Evolutionary conservation across 2,888 invertebrate species (phyloP).

Genomic region (Drosophila neotestacea): DNA sequence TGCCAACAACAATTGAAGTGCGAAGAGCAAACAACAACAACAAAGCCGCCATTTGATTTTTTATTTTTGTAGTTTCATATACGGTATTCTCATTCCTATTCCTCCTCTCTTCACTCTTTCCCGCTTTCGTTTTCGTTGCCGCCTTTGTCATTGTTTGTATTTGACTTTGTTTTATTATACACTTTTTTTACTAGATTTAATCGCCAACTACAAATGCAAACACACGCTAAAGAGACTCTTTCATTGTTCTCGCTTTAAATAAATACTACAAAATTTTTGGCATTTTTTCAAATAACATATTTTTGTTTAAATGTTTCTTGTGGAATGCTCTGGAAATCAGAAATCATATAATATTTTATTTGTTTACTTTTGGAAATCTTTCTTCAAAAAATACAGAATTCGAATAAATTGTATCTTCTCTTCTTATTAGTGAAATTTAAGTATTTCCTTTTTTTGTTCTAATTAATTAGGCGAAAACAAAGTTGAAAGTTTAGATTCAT

Average conservation of each 20-base stretch:
- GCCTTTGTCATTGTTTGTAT: conserved; percentile 30
- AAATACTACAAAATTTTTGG: conserved; percentile 6
- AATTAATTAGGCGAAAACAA: neutral
- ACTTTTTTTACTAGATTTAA: conserved; percentile 31
- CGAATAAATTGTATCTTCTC: neutral
- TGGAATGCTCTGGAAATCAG: conserved; percentile 5
- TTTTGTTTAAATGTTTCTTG: neutral
- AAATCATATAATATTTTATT: neutral
- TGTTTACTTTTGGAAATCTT: neutral
- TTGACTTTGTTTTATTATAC: conserved; percentile 23
- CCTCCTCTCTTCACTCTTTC: conserved; percentile 6
- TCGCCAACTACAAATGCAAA: conserved; percentile 11
- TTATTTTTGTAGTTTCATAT: conserved; percentile 29
- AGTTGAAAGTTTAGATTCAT: no score
- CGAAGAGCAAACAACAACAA: conserved; percentile 56
- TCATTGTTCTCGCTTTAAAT: conserved; percentile 9
- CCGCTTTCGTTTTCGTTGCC: conserved; percentile 22
- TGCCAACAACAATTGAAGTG: conserved; percentile 43
- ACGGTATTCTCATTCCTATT: conserved; percentile 36
- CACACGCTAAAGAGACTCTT: neutral
- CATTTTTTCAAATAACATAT: neutral
- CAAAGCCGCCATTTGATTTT: conserved; percentile 49
- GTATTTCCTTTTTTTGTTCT: neutral
- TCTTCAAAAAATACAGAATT: neutral
- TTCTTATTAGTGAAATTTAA: neutral